A percentile compares a stretch with the other conserved stretches of the same genome.
These are phyloP conservation scores for Melinaea menophilus DNA, from an alignment of 2,888 invertebrate species.

Conservation along the genomic window DNA sequence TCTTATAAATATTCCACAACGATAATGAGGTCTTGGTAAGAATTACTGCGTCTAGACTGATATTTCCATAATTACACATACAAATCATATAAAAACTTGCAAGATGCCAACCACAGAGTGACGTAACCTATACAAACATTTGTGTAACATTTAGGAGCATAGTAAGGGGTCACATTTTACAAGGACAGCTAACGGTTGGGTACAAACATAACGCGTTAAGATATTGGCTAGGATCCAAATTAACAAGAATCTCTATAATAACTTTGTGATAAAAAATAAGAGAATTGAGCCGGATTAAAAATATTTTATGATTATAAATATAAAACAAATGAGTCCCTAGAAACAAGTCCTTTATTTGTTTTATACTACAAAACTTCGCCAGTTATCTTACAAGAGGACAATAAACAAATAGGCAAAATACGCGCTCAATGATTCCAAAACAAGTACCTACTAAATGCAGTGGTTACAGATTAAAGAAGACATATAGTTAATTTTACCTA, in stretches of 20 bases:
- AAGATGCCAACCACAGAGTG: constrained; percentile 11
- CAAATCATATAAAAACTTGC: neutral
- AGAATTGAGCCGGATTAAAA: neutral
- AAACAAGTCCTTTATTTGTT: no score
- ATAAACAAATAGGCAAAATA: no score
- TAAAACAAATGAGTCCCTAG: no score
- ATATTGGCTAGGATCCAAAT: constrained; percentile 37
- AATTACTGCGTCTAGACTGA: no score
- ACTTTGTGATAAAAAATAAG: constrained; percentile 20
- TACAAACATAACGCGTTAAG: constrained; percentile 31
- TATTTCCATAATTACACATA: no score
- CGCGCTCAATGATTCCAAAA: no score
- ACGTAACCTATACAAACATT: constrained; percentile 18
- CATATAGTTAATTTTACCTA: constrained; percentile 20
- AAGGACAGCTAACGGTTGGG: constrained; percentile 21
- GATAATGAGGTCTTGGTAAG: no score
- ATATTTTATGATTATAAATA: no score
- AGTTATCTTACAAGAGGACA: no score
- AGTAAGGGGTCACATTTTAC: constrained; percentile 20
- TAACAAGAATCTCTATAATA: constrained; percentile 36
- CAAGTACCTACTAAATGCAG: no score
- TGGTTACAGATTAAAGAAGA: constrained; percentile 2
- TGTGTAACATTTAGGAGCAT: constrained; percentile 12
- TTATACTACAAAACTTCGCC: no score
- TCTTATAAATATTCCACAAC: no score